Evolutionary conservation across 2,797 vertebrate species (phyloP).

Genomic region (Borostomias antarcticus): DNA sequence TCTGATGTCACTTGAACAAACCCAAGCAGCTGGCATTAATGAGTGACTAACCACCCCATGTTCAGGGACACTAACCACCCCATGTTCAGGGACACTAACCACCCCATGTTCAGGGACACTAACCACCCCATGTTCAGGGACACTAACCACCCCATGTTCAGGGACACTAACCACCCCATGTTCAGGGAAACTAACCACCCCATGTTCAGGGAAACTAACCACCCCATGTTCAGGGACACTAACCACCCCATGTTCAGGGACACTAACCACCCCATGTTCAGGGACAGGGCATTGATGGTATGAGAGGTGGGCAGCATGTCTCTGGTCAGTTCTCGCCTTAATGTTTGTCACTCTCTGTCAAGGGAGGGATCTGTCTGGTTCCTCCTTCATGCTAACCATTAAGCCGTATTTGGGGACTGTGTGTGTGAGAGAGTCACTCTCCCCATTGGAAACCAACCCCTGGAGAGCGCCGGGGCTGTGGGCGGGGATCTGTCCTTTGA

Average conservation of each 20-base stretch:
- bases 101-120: constrained; percentile 29
- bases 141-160: constrained; percentile 28
- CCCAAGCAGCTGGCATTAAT: constrained; percentile 37
- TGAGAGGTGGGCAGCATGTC: constrained; percentile 32
- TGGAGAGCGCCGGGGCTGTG: constrained; percentile 31
- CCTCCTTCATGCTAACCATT: constrained; percentile 37
- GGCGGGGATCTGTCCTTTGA: constrained; percentile 43
- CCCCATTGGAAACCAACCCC: constrained; percentile 34
- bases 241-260: constrained; percentile 27
- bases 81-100: constrained; percentile 34
- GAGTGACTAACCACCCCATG: constrained; percentile 40
- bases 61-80: constrained; percentile 33
- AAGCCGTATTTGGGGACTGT: constrained; percentile 21
- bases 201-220: constrained; percentile 34
- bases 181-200: constrained; percentile 33
- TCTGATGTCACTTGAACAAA: constrained; percentile 28
- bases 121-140: constrained; percentile 27
- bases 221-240: constrained; percentile 29
- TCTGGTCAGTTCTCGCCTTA: constrained; percentile 15
- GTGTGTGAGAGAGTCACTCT: not conserved
- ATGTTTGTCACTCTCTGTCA: constrained; percentile 39
- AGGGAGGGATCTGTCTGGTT: constrained; percentile 46
- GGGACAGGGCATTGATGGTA: constrained; percentile 25
- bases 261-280: too few relatives aligned
- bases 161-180: constrained; percentile 32